Percentiles rank a stretch among this genome's conserved stretches.
phyloP scores from a whole-genome alignment of 64 coral and sea anemone genomes.

The Pocillopora verrucosa region DNA sequence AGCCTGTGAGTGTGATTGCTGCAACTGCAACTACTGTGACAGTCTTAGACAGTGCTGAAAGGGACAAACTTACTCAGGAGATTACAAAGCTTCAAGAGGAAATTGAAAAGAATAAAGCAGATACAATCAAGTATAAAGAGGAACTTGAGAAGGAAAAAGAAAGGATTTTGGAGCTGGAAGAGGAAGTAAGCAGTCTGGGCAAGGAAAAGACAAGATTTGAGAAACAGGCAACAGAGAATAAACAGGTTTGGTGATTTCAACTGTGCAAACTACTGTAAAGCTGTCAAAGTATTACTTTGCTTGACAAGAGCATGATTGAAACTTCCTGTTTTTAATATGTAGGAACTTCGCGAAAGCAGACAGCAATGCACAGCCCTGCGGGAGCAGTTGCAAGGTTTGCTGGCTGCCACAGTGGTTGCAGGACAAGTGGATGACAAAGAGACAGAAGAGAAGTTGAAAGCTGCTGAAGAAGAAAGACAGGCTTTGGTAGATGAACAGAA shows the following conservation, averaged over 20 bases:
- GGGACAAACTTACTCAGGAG: conserved; percentile 48
- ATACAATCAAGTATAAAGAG: conserved; percentile 47
- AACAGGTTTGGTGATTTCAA: conserved; percentile 53
- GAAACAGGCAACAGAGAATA: conserved; percentile 82
- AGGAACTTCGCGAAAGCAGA: conserved; percentile 85
- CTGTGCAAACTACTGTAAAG: background rate
- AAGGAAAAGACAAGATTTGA: conserved; percentile 87
- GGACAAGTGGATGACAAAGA: conserved; percentile 75
- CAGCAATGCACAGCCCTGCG: conserved; percentile 74
- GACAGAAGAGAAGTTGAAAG: conserved; percentile 84
- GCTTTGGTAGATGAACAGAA: conserved; percentile 60
- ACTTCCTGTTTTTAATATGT: background rate
- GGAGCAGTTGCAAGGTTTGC: conserved; percentile 80
- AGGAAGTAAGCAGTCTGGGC: conserved; percentile 68
- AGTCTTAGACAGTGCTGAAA: conserved; percentile 69
- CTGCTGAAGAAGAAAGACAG: conserved; percentile 88
- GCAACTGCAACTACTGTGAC: conserved; percentile 46
- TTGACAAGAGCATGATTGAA: background rate
- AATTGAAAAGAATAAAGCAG: conserved; percentile 57
- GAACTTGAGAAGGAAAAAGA: conserved; percentile 65
- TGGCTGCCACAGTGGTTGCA: conserved; percentile 60
- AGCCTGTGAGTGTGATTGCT: background rate
- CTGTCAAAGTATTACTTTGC: background rate
- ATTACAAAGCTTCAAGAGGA: conserved; percentile 57
- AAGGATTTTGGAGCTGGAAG: conserved; percentile 55